These are phyloP conservation scores for Mystacides longicornis DNA, from an alignment of 2,888 invertebrate species.

Conservation along the genomic window DNA sequence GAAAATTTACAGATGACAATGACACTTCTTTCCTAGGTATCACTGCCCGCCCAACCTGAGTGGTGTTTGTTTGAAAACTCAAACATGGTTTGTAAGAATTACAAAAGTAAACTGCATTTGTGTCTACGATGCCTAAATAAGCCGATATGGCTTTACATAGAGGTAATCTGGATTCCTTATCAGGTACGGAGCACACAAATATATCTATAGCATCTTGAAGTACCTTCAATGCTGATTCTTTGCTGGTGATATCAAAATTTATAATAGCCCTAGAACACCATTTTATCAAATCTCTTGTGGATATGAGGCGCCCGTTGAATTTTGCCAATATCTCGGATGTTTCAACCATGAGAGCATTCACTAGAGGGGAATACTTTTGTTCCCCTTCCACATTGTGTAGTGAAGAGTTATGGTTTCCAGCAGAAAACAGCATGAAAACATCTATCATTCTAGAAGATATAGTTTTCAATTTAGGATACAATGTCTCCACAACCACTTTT, in stretches of 20 bases:
- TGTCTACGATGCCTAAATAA: slow-evolving; percentile 72
- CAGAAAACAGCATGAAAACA: slow-evolving; percentile 75
- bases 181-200: slow-evolving; percentile 73
- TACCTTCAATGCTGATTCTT: slow-evolving; percentile 59
- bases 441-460: slow-evolving; percentile 71
- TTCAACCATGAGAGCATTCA: slow-evolving; percentile 18
- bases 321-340: slow-evolving; percentile 31
- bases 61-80: slow-evolving; percentile 45
- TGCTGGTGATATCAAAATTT: slow-evolving; percentile 66
- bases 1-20: slow-evolving; percentile 38
- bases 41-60: slow-evolving; percentile 66
- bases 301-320: slow-evolving; percentile 58
- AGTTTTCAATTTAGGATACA: slow-evolving; percentile 64
- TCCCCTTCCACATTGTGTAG: slow-evolving; percentile 39
- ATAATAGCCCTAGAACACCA: slow-evolving; percentile 76
- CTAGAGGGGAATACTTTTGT: slow-evolving; percentile 22
- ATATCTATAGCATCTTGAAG: slow-evolving; percentile 88
- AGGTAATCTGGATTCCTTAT: slow-evolving; percentile 55
- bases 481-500: slow-evolving; percentile 57
- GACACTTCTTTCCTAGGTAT: slow-evolving; percentile 42
- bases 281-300: slow-evolving; percentile 85
- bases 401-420: slow-evolving; percentile 55
- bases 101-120: slow-evolving; percentile 75
- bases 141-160: slow-evolving; percentile 70
- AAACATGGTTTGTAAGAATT: slow-evolving; percentile 73